Percentiles rank a stretch among this genome's conserved stretches.
Conservation (phyloP, 2,888 invertebrate genomes). For the Macrophya annulata region DNA sequence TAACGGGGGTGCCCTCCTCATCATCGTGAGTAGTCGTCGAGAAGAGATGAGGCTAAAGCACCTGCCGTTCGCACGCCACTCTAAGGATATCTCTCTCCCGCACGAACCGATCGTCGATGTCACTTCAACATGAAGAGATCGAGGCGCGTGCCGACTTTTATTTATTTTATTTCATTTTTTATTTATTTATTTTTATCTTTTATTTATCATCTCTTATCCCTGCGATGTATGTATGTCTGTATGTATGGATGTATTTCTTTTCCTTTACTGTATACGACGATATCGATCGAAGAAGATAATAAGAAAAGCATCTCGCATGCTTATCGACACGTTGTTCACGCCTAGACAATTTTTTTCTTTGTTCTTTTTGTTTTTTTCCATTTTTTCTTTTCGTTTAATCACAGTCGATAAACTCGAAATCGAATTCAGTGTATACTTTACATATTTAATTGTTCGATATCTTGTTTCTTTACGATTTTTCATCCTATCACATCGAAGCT, state of each 20-base stretch:
- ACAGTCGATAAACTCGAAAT: background rate
- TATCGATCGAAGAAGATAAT: slow-evolving; percentile 10
- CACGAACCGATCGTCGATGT: slow-evolving; percentile 67
- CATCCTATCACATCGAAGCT: slow-evolving; percentile 3
- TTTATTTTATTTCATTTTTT: slow-evolving; percentile 58
- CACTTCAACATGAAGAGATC: slow-evolving; percentile 62
- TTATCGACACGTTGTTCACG: background rate
- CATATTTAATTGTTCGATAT: background rate
- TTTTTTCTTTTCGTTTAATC: background rate
- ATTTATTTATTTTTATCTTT: slow-evolving; percentile 45
- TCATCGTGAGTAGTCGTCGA: slow-evolving; percentile 48
- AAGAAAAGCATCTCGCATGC: background rate
- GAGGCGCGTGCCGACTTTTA: slow-evolving; percentile 67
- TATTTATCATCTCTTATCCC: too few species aligned
- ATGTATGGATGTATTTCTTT: too few species aligned
- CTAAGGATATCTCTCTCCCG: slow-evolving; percentile 59
- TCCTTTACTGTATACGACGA: background rate
- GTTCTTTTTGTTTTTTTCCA: too few species aligned
- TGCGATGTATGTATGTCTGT: too few species aligned
- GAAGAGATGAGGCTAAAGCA: slow-evolving; percentile 67
- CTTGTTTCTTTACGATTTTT: background rate
- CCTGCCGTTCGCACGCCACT: slow-evolving; percentile 75
- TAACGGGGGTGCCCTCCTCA: slow-evolving; percentile 60
- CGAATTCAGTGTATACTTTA: background rate
- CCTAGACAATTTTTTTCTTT: background rate